Conservation (phyloP, 2,113 vertebrate species). For the Zosterops borbonicus region DNA sequence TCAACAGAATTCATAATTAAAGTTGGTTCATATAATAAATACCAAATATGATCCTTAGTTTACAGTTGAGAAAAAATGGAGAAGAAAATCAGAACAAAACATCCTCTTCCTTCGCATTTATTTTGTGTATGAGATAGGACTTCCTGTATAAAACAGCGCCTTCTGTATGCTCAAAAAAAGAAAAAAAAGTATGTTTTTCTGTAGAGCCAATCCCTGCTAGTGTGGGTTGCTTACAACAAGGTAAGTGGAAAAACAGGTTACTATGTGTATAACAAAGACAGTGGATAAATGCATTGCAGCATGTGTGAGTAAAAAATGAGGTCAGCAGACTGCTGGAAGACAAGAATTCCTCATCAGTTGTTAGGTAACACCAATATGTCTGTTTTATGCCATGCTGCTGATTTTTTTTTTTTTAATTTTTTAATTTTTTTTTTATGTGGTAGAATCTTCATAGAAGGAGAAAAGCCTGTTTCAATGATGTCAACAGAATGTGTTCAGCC, state of each 20-base stretch:
- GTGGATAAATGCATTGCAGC: neutral
- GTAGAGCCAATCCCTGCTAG: neutral
- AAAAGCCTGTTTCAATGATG: constrained; percentile 71
- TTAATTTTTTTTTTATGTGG: neutral
- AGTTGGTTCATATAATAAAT: neutral
- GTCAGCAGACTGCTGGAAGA: neutral
- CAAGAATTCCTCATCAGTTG: neutral
- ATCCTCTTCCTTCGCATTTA: neutral
- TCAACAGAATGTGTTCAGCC: constrained; percentile 82
- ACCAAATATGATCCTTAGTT: neutral
- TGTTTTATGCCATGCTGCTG: neutral
- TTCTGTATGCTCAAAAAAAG: neutral
- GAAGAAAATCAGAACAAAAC: neutral
- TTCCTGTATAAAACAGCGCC: neutral
- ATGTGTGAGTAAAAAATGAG: neutral
- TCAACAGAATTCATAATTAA: neutral
- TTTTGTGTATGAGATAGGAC: neutral
- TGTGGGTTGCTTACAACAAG: neutral
- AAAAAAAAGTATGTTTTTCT: neutral
- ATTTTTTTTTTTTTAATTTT: too few relatives aligned
- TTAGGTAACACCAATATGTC: neutral
- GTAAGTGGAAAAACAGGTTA: neutral
- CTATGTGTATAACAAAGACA: neutral
- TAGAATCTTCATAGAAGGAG: neutral
- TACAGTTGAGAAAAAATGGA: neutral